Percentiles rank a stretch among this genome's conserved stretches.
These are phyloP conservation scores for Odontamblyopus lacepedii DNA, from an alignment of 2,797 vertebrate genomes.

Conservation along the genomic window DNA sequence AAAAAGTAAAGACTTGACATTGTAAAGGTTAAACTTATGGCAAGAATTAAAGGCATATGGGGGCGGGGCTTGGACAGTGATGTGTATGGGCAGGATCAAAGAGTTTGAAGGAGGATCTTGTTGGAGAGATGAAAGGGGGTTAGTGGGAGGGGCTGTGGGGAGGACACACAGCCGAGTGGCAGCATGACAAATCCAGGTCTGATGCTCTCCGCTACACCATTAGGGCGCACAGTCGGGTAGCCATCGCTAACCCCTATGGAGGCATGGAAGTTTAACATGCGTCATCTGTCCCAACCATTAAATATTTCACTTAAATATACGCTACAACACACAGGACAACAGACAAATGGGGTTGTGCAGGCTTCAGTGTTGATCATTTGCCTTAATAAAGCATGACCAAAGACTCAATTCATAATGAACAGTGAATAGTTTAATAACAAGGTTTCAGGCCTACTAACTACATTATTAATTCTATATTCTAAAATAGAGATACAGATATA, in stretches of 20 bases:
- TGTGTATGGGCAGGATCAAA: conserved; percentile 45
- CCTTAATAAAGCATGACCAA: too few relatives aligned
- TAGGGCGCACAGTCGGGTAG: conserved; percentile 52
- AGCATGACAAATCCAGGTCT: conserved; percentile 56
- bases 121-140: conserved; percentile 31
- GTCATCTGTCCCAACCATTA: neutral
- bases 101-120: conserved; percentile 29
- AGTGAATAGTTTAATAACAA: too few relatives aligned
- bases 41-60: conserved; percentile 29
- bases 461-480: too few relatives aligned
- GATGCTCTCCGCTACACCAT: conserved; percentile 69
- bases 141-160: conserved; percentile 1
- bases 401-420: too few relatives aligned
- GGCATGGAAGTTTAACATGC: neutral
- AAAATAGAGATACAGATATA: too few relatives aligned
- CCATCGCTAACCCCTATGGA: conserved; percentile 25
- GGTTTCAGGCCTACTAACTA: too few relatives aligned
- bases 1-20: conserved; percentile 62
- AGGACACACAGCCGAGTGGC: conserved; percentile 12
- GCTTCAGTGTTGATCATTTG: neutral
- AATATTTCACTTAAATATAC: neutral
- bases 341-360: neutral
- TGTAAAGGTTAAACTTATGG: conserved; percentile 62
- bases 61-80: conserved; percentile 24
- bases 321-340: neutral